phyloP scores from a whole-genome alignment of 2,113 vertebrate species.

The Microcebus tavaratra region DNA sequence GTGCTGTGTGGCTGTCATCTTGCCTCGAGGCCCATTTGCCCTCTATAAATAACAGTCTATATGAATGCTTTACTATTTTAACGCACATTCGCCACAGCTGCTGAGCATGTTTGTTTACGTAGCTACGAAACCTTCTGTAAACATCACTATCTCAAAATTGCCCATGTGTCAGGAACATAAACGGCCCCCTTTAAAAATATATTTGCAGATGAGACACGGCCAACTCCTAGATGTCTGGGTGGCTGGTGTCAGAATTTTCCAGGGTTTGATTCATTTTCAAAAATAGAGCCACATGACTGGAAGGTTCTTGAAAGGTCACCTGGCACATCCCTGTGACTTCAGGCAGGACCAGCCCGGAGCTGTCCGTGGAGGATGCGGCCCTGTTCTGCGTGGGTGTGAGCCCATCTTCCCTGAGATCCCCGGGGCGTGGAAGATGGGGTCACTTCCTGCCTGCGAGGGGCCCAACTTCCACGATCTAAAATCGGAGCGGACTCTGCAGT shows the following conservation, averaged over 20 bases:
- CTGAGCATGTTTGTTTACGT: constrained; percentile 72
- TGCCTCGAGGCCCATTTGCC: constrained; percentile 58
- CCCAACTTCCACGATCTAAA: not conserved
- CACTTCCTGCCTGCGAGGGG: not conserved
- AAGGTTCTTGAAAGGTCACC: constrained; percentile 63
- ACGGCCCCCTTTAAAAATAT: constrained; percentile 61
- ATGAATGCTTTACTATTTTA: constrained; percentile 78
- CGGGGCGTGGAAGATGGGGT: not conserved
- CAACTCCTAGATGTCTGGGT: constrained; percentile 69
- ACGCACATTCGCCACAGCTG: constrained; percentile 77
- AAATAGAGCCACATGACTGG: constrained; percentile 76
- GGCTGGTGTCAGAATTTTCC: constrained; percentile 71
- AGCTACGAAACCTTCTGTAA: constrained; percentile 71
- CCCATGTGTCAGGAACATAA: constrained; percentile 71
- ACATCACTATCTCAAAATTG: constrained; percentile 73
- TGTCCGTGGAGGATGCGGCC: fast-evolving
- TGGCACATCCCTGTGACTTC: not conserved
- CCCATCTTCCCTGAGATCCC: not conserved
- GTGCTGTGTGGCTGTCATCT: constrained; percentile 66
- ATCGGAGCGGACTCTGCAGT: not conserved
- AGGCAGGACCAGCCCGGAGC: not conserved
- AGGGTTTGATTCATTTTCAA: constrained; percentile 73
- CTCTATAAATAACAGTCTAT: constrained; percentile 76
- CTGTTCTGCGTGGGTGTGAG: not conserved
- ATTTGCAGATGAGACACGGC: constrained; percentile 68